These are phyloP conservation scores for Daphoenositta chrysoptera DNA, from an alignment of 2,113 vertebrate species.

Conservation along the genomic window DNA sequence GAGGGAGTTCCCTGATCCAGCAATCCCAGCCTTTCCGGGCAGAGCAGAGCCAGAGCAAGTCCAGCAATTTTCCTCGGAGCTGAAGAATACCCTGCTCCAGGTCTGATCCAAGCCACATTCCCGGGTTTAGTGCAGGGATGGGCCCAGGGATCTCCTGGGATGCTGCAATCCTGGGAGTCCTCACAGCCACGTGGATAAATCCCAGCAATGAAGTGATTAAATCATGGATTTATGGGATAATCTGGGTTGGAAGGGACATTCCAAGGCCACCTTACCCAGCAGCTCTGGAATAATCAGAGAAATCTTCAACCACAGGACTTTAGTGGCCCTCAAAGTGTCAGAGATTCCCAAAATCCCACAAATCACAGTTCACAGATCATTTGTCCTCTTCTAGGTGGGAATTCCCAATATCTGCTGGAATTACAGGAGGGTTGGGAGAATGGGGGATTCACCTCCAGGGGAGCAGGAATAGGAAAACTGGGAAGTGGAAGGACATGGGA, in stretches of 20 bases:
- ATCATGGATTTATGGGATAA: neutral
- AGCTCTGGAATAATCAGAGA: neutral
- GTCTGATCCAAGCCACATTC: neutral
- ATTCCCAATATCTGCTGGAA: neutral
- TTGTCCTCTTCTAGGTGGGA: neutral
- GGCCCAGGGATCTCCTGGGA: neutral
- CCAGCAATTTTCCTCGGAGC: neutral
- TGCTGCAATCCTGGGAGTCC: neutral
- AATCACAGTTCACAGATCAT: rapidly evolving
- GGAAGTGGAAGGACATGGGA: neutral
- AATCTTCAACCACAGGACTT: neutral
- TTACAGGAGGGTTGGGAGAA: neutral
- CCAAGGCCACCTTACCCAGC: neutral
- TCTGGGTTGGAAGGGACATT: neutral
- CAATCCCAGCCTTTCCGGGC: neutral
- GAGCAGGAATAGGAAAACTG: neutral
- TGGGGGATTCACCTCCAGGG: rapidly evolving
- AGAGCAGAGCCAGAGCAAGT: neutral
- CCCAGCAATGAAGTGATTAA: neutral
- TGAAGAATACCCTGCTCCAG: neutral
- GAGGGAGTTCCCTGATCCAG: neutral
- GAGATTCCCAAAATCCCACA: neutral
- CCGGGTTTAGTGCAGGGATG: neutral
- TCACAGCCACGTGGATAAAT: neutral
- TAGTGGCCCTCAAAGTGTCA: neutral